Percentiles rank a stretch among this genome's conserved stretches.
These are phyloP conservation scores for Lerema accius DNA, from an alignment of 1,140 invertebrate species.

Conservation along the genomic window DNA sequence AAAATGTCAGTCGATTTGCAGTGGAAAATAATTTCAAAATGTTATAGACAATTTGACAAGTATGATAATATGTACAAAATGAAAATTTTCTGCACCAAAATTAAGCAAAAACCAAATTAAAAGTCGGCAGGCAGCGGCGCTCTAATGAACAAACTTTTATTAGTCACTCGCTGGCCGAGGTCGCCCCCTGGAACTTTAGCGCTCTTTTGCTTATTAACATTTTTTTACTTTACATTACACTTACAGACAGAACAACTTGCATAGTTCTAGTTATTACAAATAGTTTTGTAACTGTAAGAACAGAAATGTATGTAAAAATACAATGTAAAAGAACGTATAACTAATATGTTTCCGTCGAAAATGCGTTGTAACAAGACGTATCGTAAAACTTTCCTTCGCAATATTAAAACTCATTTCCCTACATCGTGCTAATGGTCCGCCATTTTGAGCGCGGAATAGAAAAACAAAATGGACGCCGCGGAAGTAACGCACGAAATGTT, in stretches of 20 bases:
- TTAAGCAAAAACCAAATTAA: slow-evolving; percentile 64
- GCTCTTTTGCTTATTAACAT: slow-evolving; percentile 25
- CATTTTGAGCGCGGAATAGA: slow-evolving; percentile 39
- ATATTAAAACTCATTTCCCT: slow-evolving; percentile 38
- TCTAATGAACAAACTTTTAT: slow-evolving; percentile 69
- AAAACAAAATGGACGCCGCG: slow-evolving; percentile 36
- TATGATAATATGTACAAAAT: slow-evolving; percentile 11
- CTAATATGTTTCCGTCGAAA: background rate
- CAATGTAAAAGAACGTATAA: no score
- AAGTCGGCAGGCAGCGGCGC: slow-evolving; percentile 49
- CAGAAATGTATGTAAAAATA: no score
- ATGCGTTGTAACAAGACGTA: slow-evolving; percentile 5
- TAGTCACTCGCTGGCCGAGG: slow-evolving; percentile 46
- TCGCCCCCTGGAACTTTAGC: slow-evolving; percentile 41
- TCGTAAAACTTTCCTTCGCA: slow-evolving; percentile 15
- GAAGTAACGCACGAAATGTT: slow-evolving; percentile 47
- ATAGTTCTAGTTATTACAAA: background rate
- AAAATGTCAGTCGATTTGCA: no score
- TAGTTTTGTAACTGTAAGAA: no score
- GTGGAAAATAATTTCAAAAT: no score
- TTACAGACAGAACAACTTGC: background rate
- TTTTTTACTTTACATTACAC: slow-evolving; percentile 15
- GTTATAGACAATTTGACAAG: no score
- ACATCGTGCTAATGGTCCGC: slow-evolving; percentile 37
- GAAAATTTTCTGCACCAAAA: slow-evolving; percentile 40